A percentile compares a stretch with the other conserved stretches of the same genome.
These are phyloP conservation scores for Calidris pygmaea DNA, from an alignment of 2,113 vertebrate species.

Conservation along the genomic window DNA sequence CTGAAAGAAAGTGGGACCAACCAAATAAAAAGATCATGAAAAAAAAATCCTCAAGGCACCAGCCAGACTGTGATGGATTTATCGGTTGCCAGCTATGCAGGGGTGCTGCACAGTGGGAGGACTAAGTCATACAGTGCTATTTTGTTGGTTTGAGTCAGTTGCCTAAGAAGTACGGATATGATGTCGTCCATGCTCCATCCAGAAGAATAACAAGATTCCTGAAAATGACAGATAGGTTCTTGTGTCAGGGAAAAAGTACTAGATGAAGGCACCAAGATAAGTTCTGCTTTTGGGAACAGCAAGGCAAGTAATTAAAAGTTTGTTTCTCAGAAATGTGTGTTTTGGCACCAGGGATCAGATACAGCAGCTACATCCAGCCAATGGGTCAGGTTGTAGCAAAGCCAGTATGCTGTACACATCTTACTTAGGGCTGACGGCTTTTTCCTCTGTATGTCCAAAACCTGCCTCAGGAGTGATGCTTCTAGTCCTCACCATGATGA, in stretches of 20 bases:
- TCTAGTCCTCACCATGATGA: fast-evolving
- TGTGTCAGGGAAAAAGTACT: not conserved
- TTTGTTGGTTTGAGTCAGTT: not conserved
- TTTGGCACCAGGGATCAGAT: not conserved
- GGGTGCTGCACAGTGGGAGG: not conserved
- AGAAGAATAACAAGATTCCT: not conserved
- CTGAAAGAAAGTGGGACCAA: not conserved
- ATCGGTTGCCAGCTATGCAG: not conserved
- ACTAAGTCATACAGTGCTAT: not conserved
- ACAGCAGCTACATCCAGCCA: not conserved
- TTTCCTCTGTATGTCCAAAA: not conserved
- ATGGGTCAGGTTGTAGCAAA: not conserved
- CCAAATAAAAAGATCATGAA: not conserved
- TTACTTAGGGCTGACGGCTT: not conserved
- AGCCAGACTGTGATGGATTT: not conserved
- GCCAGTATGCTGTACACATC: not conserved
- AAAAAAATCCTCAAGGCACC: not conserved
- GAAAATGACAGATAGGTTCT: not conserved
- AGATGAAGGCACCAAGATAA: not conserved
- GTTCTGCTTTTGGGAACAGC: not conserved
- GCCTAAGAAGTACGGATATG: not conserved
- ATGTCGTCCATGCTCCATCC: not conserved
- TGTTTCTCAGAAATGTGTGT: not conserved
- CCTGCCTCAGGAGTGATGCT: not conserved
- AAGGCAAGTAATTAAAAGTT: not conserved